Conservation (phyloP, 23 tunicate genomes). For the Trididemnum nubilum region DNA sequence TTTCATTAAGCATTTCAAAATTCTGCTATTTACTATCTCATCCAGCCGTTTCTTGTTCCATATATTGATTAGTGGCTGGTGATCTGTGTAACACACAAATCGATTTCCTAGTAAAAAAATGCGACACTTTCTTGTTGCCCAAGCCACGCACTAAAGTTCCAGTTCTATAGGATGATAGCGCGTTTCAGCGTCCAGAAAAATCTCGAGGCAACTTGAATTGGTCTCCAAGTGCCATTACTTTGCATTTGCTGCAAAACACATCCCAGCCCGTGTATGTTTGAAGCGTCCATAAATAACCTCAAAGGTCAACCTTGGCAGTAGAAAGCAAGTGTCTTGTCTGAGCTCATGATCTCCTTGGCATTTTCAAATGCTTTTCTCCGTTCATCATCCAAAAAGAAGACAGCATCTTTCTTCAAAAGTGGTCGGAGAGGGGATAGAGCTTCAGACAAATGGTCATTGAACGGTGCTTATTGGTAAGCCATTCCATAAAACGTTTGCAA, state of each 20-base stretch:
- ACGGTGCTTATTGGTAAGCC: slow-evolving; percentile 6
- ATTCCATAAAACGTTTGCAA: slow-evolving; percentile 1
- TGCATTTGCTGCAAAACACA: slow-evolving; percentile 11
- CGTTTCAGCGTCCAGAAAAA: slow-evolving; percentile 3
- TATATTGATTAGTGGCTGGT: slow-evolving; percentile 7
- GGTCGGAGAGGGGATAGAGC: slow-evolving; percentile 5
- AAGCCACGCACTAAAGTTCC: background rate
- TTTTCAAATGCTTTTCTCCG: slow-evolving; percentile 5
- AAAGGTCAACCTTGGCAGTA: slow-evolving; percentile 1
- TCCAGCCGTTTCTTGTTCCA: slow-evolving; percentile 1
- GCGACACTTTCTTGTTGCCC: slow-evolving; percentile 21
- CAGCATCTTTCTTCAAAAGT: slow-evolving; percentile 6
- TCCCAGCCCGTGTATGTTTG: slow-evolving; percentile 11
- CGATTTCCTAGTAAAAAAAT: background rate
- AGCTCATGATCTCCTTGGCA: slow-evolving; percentile 5
- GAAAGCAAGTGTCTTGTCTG: background rate
- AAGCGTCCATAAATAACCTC: slow-evolving; percentile 2
- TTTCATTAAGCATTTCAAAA: slow-evolving; percentile 15
- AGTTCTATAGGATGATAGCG: slow-evolving; percentile 12
- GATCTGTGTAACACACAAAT: slow-evolving; percentile 1
- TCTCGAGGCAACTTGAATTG: slow-evolving; percentile 12
- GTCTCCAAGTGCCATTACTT: slow-evolving; percentile 1
- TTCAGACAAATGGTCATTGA: background rate
- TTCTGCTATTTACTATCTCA: background rate
- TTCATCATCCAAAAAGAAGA: background rate